Evolutionary conservation across 2,797 vertebrate genomes (phyloP), one percentile per base, ranked within the genome.

Genomic region (Sebastolobus altivelis): DNA sequence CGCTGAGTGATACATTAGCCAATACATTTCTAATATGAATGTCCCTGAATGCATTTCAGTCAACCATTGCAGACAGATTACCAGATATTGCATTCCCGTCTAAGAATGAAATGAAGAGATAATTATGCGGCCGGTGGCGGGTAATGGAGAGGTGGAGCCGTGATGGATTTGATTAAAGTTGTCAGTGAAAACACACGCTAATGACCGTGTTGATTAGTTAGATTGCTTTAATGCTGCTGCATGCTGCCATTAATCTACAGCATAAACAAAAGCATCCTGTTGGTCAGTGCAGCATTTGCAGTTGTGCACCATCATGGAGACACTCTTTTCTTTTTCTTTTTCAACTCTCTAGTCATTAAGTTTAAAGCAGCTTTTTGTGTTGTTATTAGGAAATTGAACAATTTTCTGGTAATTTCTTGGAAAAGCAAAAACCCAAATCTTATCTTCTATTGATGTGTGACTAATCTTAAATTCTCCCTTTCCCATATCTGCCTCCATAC

Each of bases 201-300:
- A 95, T 95, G 94, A 94, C 88, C 75, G 3, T 88, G 93, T 91
- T 94, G 94, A 95, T 95, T 94, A 94, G 94, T 93, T 90, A 79
- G 90, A 94, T 88, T 87, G 90, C 89, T 91, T 90, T 93, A 93
- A 92, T 91, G 89, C 82, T 20, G 16, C 58, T 61, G 78, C 78
- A 52, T 58, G 78, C 81, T 10, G 87, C 81, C 87, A 92, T 95
- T 93, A 94, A 95, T 95, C 90, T 93, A 54, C 59, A 27, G 72
- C 85, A 91, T 88, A 84, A 93, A 92, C 89, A 94, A 92, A 93
- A 86, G 79, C 80, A 75, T 84, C 14, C 38, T 63, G 79, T 66
- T 87, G 87, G 84, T 82, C 86, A 55, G 58, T 85, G 90, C 86
- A 79, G 85, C 56, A 75, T 84, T 84, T 80, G 85, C 88, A 87